Evolutionary conservation across 2,797 vertebrate genomes (phyloP).

Genomic region (Poecilia gillii): DNA sequence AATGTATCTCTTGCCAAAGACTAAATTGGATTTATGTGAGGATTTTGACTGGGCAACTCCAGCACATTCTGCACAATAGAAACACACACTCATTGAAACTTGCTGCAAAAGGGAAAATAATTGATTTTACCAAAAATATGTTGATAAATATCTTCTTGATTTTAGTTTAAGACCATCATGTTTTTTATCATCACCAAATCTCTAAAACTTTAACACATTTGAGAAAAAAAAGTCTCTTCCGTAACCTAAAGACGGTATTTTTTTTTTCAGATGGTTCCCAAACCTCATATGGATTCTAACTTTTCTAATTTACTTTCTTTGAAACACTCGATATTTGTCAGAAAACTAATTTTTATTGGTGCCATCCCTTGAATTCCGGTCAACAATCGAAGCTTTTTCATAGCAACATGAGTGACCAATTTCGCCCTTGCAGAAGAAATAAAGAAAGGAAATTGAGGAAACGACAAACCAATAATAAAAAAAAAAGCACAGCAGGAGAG

Average conservation of each 20-base stretch:
- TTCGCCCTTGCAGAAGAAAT: constrained; percentile 18
- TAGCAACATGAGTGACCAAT: constrained; percentile 50
- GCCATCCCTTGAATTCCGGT: constrained; percentile 33
- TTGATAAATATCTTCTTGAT: background rate
- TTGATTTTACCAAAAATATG: background rate
- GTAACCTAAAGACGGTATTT: background rate
- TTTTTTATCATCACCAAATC: background rate
- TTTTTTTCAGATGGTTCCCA: constrained; percentile 11
- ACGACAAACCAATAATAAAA: constrained; percentile 36
- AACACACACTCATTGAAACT: background rate
- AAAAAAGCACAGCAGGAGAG: constrained; percentile 51
- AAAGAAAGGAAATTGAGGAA: constrained; percentile 33
- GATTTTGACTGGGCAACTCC: background rate
- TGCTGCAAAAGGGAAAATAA: background rate
- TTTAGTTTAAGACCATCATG: background rate
- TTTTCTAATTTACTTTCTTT: constrained; percentile 38
- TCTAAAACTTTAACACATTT: background rate
- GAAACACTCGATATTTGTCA: constrained; percentile 53
- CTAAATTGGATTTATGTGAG: background rate
- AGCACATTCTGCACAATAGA: background rate
- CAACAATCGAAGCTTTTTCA: constrained; percentile 56
- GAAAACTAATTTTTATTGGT: constrained; percentile 44
- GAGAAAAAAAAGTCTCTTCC: background rate
- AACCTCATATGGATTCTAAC: background rate
- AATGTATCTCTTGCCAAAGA: background rate